phyloP scores from a whole-genome alignment of 2,113 vertebrate species.

The Speoplatyrhinus poulsoni region DNA sequence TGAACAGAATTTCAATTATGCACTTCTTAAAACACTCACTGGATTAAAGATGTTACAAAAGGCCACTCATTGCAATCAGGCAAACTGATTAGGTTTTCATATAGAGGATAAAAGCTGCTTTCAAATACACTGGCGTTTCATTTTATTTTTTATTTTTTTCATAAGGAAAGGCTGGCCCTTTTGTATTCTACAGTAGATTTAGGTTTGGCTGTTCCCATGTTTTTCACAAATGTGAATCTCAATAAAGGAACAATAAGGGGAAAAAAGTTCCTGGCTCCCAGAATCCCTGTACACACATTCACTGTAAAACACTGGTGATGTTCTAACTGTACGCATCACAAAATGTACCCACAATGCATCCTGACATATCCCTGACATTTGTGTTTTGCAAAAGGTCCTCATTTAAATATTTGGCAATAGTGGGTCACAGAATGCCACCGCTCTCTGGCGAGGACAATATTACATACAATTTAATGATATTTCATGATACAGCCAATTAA shows the following conservation, averaged over 20 bases:
- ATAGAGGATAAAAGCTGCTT: conserved; percentile 58
- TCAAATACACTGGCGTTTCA: conserved; percentile 34
- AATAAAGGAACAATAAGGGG: conserved; percentile 24
- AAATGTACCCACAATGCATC: not conserved
- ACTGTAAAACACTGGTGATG: not conserved
- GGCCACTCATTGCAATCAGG: conserved; percentile 77
- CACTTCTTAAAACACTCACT: conserved; percentile 79
- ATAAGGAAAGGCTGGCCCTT: conserved; percentile 45
- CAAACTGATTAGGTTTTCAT: conserved; percentile 75
- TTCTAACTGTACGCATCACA: not conserved
- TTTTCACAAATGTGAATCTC: conserved; percentile 32
- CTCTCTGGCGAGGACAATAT: conserved; percentile 32
- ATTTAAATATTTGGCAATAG: conserved; percentile 4
- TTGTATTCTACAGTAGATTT: conserved; percentile 33
- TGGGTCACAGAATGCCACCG: conserved; percentile 30
- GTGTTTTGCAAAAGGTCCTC: conserved; percentile 5
- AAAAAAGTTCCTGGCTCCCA: conserved; percentile 3
- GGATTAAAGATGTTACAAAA: conserved; percentile 76
- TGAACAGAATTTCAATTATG: conserved; percentile 88
- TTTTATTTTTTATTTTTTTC: conserved; percentile 23
- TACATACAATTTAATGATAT: conserved; percentile 54
- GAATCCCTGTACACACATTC: not conserved
- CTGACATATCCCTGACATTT: not conserved
- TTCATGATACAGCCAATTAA: conserved; percentile 71
- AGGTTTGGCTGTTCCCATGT: conserved; percentile 19